Evolutionary conservation across 2,888 invertebrate species (phyloP), one percentile per base, ranked within the genome.

Genomic region (Phengaris alcon): DNA sequence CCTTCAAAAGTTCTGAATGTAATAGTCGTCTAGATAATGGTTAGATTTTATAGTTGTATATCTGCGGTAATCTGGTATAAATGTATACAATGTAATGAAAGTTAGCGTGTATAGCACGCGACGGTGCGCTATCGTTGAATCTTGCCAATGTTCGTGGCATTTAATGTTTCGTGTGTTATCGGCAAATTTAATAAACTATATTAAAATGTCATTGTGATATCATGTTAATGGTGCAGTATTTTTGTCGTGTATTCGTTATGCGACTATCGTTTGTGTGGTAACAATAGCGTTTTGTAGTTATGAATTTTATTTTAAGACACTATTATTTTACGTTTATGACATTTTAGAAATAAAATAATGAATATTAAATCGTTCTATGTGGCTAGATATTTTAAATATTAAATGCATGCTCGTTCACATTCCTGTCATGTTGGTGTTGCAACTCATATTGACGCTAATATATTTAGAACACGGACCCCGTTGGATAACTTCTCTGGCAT

Each of bases 401-500:
- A 76, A 77, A 80, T 80, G 78, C 80, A 86, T 87, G 89, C 88
- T 90, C 86, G 84, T 83, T 84, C 84, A 85, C 84, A 82, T 85
- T 84, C 83, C 78, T 86, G 85, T 83, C 84, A 83, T 84, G 84
- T 88, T 82, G 86, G 84, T 89, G 87, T 90, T 88, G 85, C 88
- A 86, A 44, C 51, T 68, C 68, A 74, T 74, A 68, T 70, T 55
- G 69, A 75, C 74, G 68, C 69, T 75, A 75, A 57, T 70, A 54
- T 75, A 48, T 48, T 55, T 73, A 74, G 52, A 57, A 75, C 75
- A 83, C 82, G 83, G 87, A 88, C 87, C 89, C 90, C 90, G 89
- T 91, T 86, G 80, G 81, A 88, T 89, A 88, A 89, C 86, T 84
- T 88, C 87, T 92, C 90, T 89, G 91, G 90, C 91, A 93, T 92